Evolutionary conservation across 2,888 invertebrate genomes (phyloP).

Genomic region (Brachylomia viminalis): DNA sequence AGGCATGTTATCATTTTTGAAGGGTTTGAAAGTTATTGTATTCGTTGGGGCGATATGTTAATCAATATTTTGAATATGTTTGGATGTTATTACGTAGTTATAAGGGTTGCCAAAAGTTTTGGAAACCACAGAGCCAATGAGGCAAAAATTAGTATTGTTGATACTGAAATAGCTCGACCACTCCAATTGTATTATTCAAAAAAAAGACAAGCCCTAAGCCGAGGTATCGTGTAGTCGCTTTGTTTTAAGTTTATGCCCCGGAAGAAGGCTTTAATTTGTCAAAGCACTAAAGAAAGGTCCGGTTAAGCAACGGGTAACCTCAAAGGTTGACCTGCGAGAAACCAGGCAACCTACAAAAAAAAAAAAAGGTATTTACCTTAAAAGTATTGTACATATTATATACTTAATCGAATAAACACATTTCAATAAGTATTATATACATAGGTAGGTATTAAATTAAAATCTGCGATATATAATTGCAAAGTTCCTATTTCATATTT

Average conservation of each 20-base stretch:
- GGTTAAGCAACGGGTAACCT: background rate
- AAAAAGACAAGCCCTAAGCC: background rate
- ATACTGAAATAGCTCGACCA: background rate
- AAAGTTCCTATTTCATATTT: constrained; percentile 10
- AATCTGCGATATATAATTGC: background rate
- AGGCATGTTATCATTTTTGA: background rate
- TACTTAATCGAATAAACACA: background rate
- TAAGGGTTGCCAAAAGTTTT: background rate
- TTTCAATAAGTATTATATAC: background rate
- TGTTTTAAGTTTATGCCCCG: background rate
- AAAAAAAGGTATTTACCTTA: too few relatives aligned
- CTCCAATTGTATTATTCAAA: background rate
- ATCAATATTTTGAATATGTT: background rate
- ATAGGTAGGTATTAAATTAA: too few relatives aligned
- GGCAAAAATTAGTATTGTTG: background rate
- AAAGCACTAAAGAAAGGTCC: too few relatives aligned
- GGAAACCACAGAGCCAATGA: background rate
- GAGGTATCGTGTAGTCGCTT: background rate
- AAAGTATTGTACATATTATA: too few relatives aligned
- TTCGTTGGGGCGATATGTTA: too few relatives aligned
- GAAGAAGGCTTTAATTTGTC: background rate
- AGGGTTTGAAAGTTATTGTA: background rate
- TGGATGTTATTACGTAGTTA: background rate
- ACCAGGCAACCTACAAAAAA: background rate
- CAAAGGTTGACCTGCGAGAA: background rate